Evolutionary conservation across 2,888 invertebrate genomes (phyloP), one percentile per base, ranked within the genome.

Genomic region (Xestia rhomboidea): DNA sequence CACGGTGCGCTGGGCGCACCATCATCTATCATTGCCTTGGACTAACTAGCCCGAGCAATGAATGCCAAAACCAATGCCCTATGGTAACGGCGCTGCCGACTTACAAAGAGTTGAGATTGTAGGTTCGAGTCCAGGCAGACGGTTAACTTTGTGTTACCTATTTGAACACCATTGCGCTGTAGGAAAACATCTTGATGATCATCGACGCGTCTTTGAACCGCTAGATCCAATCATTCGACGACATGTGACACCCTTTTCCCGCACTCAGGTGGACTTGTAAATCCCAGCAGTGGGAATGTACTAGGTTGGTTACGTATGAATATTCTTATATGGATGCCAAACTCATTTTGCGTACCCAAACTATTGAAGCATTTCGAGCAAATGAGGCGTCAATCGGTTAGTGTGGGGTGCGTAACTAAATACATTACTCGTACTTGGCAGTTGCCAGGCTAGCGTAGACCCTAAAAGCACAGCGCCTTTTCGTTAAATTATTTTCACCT

Each of bases 321-420:
- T 38, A 41, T 64, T 41, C 41, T 41, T 15, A n/a, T 21, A 3
- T 18, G 11, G 13, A 24, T 70, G 18, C 13, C 13, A 46, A 73
- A n/a, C 21, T 38, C 11, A 13, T 21, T 30, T 11, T 24, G 21
- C 11, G 13, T 38, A 24, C 44, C 44, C 27, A 34, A 60, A 54
- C 24, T 64, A 24, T 4, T 49, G 34, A 27, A 49, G n/a, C 68
- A 38, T 34, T 66, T 15, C 49, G 13, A 18, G 41, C 34, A 69
- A 81, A 80, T 64, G 81, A 64, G 49, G 68, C 63, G 75, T 30
- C 64, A 30, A 30, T 64, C 81, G n/a, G 38, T 81, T 69, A 69
- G 27, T 10, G 34, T 15, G 34, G n/a, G 24, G 27, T 30, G 63
- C 30, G 54, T 30, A 77, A 44, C 77, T 5, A 30, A 27, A 78